Percentiles rank a stretch among this genome's conserved stretches.
Evolutionary conservation across 2,888 invertebrate genomes (phyloP).

Genomic region (Drosophila austrosaltans): DNA sequence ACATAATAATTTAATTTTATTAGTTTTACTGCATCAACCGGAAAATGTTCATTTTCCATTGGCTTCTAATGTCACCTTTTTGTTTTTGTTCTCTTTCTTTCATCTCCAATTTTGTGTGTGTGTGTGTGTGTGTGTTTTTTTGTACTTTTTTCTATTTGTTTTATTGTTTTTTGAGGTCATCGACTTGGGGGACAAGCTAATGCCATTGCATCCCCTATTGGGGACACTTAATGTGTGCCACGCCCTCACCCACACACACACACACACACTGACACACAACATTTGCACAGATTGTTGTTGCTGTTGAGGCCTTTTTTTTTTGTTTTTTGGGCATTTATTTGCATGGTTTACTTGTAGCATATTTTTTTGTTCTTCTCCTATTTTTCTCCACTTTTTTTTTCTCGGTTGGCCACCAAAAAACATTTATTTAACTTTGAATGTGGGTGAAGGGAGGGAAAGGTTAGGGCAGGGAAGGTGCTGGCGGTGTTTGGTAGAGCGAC

Average conservation of each 20-base stretch:
- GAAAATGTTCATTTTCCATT: slow-evolving; percentile 38
- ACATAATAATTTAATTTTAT: slow-evolving; percentile 78
- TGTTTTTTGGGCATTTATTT: slow-evolving; percentile 59
- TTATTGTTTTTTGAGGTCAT: slow-evolving; percentile 18
- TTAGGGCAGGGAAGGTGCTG: neutral
- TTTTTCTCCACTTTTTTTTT: neutral
- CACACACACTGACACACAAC: slow-evolving; percentile 22
- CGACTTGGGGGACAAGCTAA: slow-evolving; percentile 37
- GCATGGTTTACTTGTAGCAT: slow-evolving; percentile 68
- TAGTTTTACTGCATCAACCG: slow-evolving; percentile 70
- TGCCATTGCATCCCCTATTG: slow-evolving; percentile 61
- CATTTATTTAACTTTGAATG: slow-evolving; percentile 62
- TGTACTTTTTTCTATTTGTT: neutral
- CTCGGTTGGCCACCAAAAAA: slow-evolving; percentile 23
- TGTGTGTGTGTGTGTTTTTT: slow-evolving; percentile 1
- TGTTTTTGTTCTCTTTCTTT: slow-evolving; percentile 14
- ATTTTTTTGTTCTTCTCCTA: slow-evolving; percentile 1
- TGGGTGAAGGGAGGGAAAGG: neutral
- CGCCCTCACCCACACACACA: slow-evolving; percentile 41
- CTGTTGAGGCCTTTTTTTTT: slow-evolving; percentile 23
- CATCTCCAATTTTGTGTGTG: neutral
- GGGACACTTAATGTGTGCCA: slow-evolving; percentile 65
- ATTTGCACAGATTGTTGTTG: slow-evolving; percentile 6
- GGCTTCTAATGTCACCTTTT: slow-evolving; percentile 62
- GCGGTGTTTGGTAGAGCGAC: slow-evolving; percentile 35